Conservation (phyloP, 2,888 invertebrate species). For the Pristionchus exspectatus region DNA sequence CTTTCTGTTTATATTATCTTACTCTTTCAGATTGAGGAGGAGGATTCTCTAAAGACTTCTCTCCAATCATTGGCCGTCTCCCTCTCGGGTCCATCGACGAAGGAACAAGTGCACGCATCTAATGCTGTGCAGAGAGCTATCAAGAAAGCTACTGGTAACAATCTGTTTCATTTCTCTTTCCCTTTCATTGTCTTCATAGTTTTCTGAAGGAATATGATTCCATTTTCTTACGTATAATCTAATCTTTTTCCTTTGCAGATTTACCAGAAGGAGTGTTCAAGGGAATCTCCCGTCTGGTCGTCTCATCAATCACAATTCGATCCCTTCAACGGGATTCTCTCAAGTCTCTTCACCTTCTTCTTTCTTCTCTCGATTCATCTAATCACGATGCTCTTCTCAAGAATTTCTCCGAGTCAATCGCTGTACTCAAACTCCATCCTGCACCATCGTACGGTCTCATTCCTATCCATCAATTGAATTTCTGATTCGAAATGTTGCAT, state of each 20-base stretch:
- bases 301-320: constrained; percentile 33
- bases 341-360: constrained; percentile 47
- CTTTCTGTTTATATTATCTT: background rate
- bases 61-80: constrained; percentile 41
- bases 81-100: constrained; percentile 16
- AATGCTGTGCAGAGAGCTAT: constrained; percentile 12
- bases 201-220: too few species aligned
- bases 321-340: constrained; percentile 42
- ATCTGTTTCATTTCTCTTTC: background rate
- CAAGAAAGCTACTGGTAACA: constrained; percentile 26
- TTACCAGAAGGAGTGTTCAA: constrained; percentile 49
- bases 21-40: background rate
- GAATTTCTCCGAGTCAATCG: constrained; percentile 48
- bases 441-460: constrained; percentile 15
- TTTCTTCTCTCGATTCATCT: background rate
- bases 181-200: background rate
- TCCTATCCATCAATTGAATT: too few species aligned
- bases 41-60: constrained; percentile 50
- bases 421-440: constrained; percentile 48
- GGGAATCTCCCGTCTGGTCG: constrained; percentile 42
- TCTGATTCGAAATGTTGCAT: background rate
- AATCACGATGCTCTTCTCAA: constrained; percentile 27
- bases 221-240: too few species aligned
- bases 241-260: constrained; percentile 28
- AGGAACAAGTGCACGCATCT: constrained; percentile 25